phyloP scores from a whole-genome alignment of 1,140 invertebrate species.

The Trissolcus basalis region DNA sequence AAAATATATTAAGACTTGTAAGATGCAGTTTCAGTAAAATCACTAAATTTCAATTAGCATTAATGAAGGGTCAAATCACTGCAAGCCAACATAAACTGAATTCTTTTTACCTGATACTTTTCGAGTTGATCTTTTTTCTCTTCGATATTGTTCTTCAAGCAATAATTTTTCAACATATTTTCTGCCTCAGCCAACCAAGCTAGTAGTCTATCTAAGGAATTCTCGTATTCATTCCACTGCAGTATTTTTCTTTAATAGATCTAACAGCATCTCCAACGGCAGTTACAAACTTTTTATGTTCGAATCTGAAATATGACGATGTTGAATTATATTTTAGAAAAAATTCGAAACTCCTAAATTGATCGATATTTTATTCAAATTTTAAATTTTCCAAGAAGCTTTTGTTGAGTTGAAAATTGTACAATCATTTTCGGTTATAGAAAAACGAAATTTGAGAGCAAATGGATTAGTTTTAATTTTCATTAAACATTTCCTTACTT shows the following conservation, averaged over 20 bases:
- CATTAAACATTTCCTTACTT: conserved; percentile 71
- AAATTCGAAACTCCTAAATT: neutral
- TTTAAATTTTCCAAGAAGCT: too few relatives aligned
- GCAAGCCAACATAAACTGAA: neutral
- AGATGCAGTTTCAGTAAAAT: neutral
- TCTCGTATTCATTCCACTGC: conserved; percentile 94
- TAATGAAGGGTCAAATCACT: neutral
- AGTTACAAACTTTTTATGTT: conserved; percentile 88
- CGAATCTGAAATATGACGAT: conserved; percentile 75
- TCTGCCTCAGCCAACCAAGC: conserved; percentile 92
- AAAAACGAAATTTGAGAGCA: too few relatives aligned
- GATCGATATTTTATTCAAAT: too few relatives aligned
- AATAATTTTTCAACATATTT: conserved; percentile 90
- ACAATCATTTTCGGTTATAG: too few relatives aligned
- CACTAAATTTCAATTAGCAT: neutral
- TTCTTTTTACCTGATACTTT: conserved; percentile 86
- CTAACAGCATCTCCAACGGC: conserved; percentile 85
- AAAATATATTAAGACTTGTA: neutral
- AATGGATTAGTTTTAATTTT: too few relatives aligned
- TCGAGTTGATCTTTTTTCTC: conserved; percentile 93
- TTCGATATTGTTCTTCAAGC: conserved; percentile 87
- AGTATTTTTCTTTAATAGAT: conserved; percentile 88
- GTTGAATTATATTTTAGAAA: neutral
- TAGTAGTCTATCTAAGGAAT: conserved; percentile 87
- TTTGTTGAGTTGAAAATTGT: too few relatives aligned